Base-by-base conservation (phyloP, 1,140 invertebrate species). In the Metopolophium dirhodum region DNA sequence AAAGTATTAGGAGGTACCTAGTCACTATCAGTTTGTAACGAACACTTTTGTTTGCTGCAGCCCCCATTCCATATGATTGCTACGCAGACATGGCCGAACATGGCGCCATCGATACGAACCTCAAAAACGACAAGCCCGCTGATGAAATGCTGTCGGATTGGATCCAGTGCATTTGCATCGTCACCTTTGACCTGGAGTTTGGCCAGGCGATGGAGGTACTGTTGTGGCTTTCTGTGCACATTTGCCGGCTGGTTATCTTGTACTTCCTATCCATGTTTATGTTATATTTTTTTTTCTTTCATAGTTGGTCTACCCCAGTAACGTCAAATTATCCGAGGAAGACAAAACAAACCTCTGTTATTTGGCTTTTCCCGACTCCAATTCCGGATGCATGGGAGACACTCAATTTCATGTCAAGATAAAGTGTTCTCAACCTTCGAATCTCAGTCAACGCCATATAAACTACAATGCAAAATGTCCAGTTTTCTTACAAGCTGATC, bases 291-390 rank as follows among this genome's bases (percentile, higher is more conserved):
- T 45, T 20, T 45, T 47, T 37, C 20, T 45, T 26, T 96, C 96
- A 93, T 95, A 98, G 97, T 96, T 97, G 94, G 97, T 99, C 45
- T 99, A 98, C 96, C 99, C 99, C 14, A 96, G 96, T 94, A 96
- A 97, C 95, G 96, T 98, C 35, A 97, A 97, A 94, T 95, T 99
- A 92, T 97, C 97, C 23, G 99, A 99, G 95, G 97, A 98, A 96
- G 99, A 99, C 96, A 98, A 98, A 95, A 98, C 97, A 94, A 99
- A 99, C 96, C 98, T 99, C 94, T 99, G 99, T 96, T 99, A 99
- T 95, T 96, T 99, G 95, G 98, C 99, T 23, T 99, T 99, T 96
- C 99, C 99, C 22, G 99, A 99, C 95, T 99, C 99, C 0, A 99
- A 99, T 95, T 99, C 98, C 87, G 98, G 98, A 85, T 99, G 99